Conservation (phyloP, 2,888 invertebrate species). For the Prosapia bicincta region DNA sequence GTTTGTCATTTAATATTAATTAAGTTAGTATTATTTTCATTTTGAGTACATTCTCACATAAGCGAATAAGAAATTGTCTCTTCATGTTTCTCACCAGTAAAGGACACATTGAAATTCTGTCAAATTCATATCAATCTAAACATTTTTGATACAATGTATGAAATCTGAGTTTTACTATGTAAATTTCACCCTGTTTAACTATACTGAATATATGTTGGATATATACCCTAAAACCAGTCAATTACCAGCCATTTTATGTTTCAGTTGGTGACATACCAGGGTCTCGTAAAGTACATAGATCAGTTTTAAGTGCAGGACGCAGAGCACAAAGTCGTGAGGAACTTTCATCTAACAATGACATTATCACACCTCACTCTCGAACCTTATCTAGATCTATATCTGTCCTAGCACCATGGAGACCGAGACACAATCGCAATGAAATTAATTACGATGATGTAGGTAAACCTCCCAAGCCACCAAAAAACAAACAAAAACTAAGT, state of each 20-base stretch:
- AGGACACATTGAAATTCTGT: too few species aligned
- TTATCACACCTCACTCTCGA: constrained; percentile 58
- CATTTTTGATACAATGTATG: too few species aligned
- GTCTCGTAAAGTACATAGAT: constrained; percentile 51
- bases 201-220: too few species aligned
- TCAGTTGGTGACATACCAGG: constrained; percentile 80
- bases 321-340: constrained; percentile 72
- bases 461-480: constrained; percentile 31
- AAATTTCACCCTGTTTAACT: too few species aligned
- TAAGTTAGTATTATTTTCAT: too few species aligned
- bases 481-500: not conserved
- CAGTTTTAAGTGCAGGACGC: constrained; percentile 54
- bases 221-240: too few species aligned
- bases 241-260: constrained; percentile 41
- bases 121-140: too few species aligned
- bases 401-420: constrained; percentile 81
- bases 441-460: constrained; percentile 29
- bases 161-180: too few species aligned
- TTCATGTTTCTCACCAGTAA: too few species aligned
- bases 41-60: too few species aligned
- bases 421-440: constrained; percentile 66
- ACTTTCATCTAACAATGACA: constrained; percentile 60
- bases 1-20: too few species aligned
- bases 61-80: too few species aligned
- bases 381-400: constrained; percentile 75